phyloP scores from a whole-genome alignment of 2,797 vertebrate species.

The Trematomus bernacchii region DNA sequence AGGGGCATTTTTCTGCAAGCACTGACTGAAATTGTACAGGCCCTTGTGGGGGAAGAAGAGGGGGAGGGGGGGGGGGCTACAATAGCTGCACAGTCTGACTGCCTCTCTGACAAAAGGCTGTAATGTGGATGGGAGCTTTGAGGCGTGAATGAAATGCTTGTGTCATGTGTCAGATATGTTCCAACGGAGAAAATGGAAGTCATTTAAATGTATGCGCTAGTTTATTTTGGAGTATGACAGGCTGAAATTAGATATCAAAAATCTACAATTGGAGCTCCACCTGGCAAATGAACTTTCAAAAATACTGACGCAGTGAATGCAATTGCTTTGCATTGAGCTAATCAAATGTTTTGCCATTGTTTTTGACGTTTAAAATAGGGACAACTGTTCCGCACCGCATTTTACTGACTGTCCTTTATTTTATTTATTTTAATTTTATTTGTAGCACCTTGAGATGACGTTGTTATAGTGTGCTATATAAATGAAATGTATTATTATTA shows the following conservation, averaged over 20 bases:
- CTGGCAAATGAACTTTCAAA: conserved; percentile 3
- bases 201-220: conserved; percentile 50
- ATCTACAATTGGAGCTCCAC: no score
- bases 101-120: conserved; percentile 66
- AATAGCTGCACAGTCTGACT: conserved; percentile 71
- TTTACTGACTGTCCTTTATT: no score
- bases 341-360: neutral
- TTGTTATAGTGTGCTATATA: no score
- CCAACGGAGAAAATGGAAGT: conserved; percentile 65
- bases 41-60: conserved; percentile 32
- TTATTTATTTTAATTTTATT: no score
- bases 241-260: conserved; percentile 18
- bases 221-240: conserved; percentile 51
- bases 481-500: no score
- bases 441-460: no score
- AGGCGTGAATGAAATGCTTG: conserved; percentile 71
- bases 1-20: conserved; percentile 64
- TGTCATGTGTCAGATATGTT: conserved; percentile 75
- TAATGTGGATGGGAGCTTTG: conserved; percentile 62
- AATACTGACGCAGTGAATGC: conserved; percentile 4
- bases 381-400: no score
- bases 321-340: conserved; percentile 5
- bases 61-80: conserved; percentile 20
- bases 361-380: no score
- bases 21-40: conserved; percentile 65